These are phyloP conservation scores for Boloria selene DNA, from an alignment of 2,888 invertebrate species.

Conservation along the genomic window DNA sequence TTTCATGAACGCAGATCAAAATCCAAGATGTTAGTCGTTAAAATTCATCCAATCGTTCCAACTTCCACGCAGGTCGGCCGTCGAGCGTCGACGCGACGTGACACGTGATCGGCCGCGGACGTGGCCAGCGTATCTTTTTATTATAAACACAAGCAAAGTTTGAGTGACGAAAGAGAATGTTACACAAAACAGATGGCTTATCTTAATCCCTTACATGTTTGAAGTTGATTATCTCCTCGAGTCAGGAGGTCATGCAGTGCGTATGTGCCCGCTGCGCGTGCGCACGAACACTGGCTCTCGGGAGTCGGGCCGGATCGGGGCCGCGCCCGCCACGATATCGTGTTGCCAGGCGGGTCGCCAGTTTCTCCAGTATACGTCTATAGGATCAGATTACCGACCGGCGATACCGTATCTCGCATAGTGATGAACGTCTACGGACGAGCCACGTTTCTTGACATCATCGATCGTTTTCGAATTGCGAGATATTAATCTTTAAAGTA, in stretches of 20 bases:
- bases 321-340: background rate
- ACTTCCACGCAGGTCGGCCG: too few species aligned
- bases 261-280: too few species aligned
- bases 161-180: background rate
- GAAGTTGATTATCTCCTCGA: conserved; percentile 1
- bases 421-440: conserved; percentile 5
- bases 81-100: too few species aligned
- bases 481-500: conserved; percentile 5
- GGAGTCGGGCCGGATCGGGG: background rate
- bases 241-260: background rate
- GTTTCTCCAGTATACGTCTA: background rate
- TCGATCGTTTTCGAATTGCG: conserved; percentile 6
- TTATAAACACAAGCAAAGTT: background rate
- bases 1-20: too few species aligned
- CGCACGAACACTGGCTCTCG: too few species aligned
- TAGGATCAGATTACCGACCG: conserved; percentile 7
- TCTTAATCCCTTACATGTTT: conserved; percentile 12
- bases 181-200: conserved; percentile 10
- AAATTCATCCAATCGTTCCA: too few species aligned
- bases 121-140: too few species aligned
- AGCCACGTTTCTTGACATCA: conserved; percentile 4
- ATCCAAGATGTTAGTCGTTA: too few species aligned
- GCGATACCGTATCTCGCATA: conserved; percentile 12
- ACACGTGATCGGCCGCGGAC: too few species aligned
- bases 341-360: background rate